phyloP scores from a whole-genome alignment of 2,113 vertebrate species.

The Eurypyga helias region DNA sequence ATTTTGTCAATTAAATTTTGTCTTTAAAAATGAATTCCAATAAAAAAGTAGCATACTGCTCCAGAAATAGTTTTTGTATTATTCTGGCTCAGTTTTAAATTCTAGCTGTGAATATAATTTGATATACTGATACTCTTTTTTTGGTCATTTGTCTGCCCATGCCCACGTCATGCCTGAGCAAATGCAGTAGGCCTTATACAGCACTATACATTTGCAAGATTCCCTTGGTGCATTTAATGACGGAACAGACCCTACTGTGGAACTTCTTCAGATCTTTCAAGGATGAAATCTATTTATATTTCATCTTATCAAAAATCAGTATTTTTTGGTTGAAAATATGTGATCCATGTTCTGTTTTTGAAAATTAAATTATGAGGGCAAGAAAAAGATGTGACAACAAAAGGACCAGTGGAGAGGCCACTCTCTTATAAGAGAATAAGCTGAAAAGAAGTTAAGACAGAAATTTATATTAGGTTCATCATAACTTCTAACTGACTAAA shows the following conservation, averaged over 20 bases:
- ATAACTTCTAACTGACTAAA: background rate
- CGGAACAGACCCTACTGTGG: background rate
- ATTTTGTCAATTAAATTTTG: background rate
- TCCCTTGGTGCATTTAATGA: constrained; percentile 11
- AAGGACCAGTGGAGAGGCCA: background rate
- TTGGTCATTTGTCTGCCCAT: background rate
- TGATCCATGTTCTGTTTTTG: fast-evolving
- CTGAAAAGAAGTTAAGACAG: background rate
- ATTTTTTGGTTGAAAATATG: background rate
- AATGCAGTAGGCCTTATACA: background rate
- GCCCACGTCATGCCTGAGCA: background rate
- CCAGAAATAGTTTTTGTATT: background rate
- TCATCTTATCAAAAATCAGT: background rate
- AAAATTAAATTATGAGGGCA: background rate
- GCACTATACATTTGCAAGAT: background rate
- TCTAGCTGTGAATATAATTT: background rate
- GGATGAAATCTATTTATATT: background rate
- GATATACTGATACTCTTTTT: background rate
- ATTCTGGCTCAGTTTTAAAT: background rate
- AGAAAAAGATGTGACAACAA: background rate
- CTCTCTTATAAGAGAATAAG: background rate
- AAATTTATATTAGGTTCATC: background rate
- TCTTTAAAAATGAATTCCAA: background rate
- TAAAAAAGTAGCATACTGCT: background rate
- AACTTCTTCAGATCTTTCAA: background rate